A percentile compares a stretch with the other conserved stretches of the same genome.
These are phyloP conservation scores for Carabus problematicus DNA, from an alignment of 2,888 invertebrate genomes.

Conservation along the genomic window DNA sequence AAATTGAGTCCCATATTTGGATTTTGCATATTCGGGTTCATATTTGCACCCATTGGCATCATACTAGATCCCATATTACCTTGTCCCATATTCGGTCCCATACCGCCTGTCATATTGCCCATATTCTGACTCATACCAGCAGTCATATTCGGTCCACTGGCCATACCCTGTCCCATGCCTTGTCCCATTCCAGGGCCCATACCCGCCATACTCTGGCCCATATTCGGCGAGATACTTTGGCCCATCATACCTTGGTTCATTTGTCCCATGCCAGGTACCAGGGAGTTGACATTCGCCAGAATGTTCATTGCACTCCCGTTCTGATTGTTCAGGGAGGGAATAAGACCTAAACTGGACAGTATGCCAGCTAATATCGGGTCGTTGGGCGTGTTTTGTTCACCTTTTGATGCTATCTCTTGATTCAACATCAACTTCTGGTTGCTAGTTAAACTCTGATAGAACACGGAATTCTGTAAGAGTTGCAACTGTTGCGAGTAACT, in stretches of 20 bases:
- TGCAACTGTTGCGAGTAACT: conserved; percentile 67
- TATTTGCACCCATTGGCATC: conserved; percentile 10
- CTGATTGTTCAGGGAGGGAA: conserved; percentile 60
- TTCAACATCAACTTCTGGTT: conserved; percentile 76
- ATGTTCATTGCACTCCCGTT: conserved; percentile 60
- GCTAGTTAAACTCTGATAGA: conserved; percentile 75
- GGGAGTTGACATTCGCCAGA: conserved; percentile 50
- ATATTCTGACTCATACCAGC: conserved; percentile 50
- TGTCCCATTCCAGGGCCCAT: conserved; percentile 1
- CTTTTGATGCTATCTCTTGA: conserved; percentile 69
- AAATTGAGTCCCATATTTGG: conserved; percentile 7
- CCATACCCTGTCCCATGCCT: no score
- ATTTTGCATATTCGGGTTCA: conserved; percentile 41
- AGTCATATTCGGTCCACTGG: no score
- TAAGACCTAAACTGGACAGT: conserved; percentile 66
- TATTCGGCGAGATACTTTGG: conserved; percentile 8
- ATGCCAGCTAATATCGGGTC: conserved; percentile 67
- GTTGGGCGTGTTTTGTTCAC: conserved; percentile 65
- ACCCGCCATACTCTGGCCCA: conserved; percentile 13
- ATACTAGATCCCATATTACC: conserved; percentile 40
- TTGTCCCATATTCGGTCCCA: conserved; percentile 36
- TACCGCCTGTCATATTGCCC: conserved; percentile 45
- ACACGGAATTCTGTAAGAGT: conserved; percentile 71
- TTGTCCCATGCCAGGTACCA: conserved; percentile 25
- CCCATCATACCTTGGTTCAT: conserved; percentile 18